These are phyloP conservation scores for Melospiza georgiana DNA, from an alignment of 2,113 vertebrate species.

Conservation along the genomic window DNA sequence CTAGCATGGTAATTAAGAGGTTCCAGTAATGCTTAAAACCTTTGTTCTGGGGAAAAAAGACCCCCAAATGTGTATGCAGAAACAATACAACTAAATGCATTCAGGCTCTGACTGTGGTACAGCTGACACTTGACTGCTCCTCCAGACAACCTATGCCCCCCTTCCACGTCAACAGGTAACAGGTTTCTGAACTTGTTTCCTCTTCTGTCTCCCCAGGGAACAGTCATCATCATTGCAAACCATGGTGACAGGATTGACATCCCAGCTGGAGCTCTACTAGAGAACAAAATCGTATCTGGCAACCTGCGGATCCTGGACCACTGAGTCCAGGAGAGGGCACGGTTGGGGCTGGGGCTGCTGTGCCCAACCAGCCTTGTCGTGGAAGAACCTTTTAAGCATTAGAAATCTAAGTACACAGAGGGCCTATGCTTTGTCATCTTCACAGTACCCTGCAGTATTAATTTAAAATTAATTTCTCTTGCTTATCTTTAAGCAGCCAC, in stretches of 20 bases:
- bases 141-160: accelerated
- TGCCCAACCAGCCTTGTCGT: background rate
- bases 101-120: background rate
- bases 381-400: constrained; percentile 64
- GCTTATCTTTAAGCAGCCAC: constrained; percentile 72
- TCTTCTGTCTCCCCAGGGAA: constrained; percentile 80
- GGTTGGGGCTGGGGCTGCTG: background rate
- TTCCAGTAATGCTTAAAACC: background rate
- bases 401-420: constrained; percentile 63
- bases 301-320: constrained; percentile 98
- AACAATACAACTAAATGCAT: background rate
- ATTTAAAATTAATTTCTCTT: constrained; percentile 73
- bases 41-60: background rate
- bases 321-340: constrained; percentile 68
- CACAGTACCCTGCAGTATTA: constrained; percentile 74
- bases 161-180: accelerated
- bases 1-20: background rate
- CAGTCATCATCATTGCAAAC: constrained; percentile 98
- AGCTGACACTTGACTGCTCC: background rate
- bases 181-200: background rate
- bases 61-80: background rate
- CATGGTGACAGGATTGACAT: constrained; percentile 98
- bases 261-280: constrained; percentile 92
- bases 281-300: constrained; percentile 98
- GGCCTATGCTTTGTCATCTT: constrained; percentile 63